Evolutionary conservation across 2,113 vertebrate species (phyloP).

Genomic region (Urocynchramus pylzowi): DNA sequence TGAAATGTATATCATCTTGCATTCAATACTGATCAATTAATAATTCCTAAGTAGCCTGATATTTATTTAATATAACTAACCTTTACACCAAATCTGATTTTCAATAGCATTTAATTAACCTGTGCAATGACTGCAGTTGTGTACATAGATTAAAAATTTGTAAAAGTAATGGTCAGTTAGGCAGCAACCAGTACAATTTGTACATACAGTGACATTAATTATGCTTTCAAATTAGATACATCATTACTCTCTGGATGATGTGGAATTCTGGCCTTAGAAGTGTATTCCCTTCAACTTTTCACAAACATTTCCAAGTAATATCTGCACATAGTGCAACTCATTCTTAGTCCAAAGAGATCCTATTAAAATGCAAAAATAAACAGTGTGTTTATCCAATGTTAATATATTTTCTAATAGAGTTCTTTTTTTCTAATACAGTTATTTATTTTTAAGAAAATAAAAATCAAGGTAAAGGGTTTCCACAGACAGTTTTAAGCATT

Average conservation of each 20-base stretch:
- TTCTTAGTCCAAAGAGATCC: background rate
- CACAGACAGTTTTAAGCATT: background rate
- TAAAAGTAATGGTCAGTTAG: constrained; percentile 51
- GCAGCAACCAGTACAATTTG: constrained; percentile 9
- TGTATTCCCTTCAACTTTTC: background rate
- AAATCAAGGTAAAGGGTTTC: background rate
- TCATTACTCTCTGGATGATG: background rate
- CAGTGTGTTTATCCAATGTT: background rate
- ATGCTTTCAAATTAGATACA: constrained; percentile 16
- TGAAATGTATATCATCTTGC: background rate
- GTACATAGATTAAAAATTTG: constrained; percentile 25
- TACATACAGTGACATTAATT: constrained; percentile 26
- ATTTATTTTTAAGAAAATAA: background rate
- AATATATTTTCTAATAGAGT: background rate
- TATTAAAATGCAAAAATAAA: background rate
- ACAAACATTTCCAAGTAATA: background rate
- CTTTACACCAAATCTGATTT: background rate
- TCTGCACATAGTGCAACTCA: background rate
- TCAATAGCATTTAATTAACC: constrained; percentile 40
- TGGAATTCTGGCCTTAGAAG: background rate
- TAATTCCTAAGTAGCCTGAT: background rate
- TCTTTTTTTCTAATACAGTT: background rate
- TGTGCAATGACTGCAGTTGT: background rate
- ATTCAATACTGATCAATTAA: background rate
- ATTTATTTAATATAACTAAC: constrained; percentile 35